Base-by-base conservation (phyloP, 1,140 invertebrate genomes). In the Cardiocondyla obscurior region DNA sequence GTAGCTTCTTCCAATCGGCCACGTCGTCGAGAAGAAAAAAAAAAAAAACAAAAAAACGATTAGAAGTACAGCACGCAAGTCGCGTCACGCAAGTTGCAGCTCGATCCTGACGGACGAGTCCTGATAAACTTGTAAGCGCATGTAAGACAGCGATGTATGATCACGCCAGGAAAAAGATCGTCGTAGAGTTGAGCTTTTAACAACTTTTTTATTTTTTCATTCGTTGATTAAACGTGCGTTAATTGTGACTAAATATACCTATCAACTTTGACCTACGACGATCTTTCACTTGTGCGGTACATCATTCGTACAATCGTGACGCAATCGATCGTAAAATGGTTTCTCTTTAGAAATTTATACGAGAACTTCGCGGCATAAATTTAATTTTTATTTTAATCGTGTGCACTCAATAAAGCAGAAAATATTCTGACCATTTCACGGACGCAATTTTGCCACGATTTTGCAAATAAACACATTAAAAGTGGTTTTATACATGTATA, bases 391-490 rank as follows among this genome's bases (percentile, higher is more conserved):
- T n/a, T n/a, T n/a, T n/a, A n/a, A n/a, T n/a, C n/a, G n/a, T n/a
- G n/a, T n/a, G n/a, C n/a, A n/a, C n/a, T n/a, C n/a, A n/a, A n/a
- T n/a, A n/a, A n/a, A n/a, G n/a, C n/a, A n/a, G n/a, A n/a, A n/a
- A n/a, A n/a, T n/a, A n/a, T n/a, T 16, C 14, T 0, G 8, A 36
- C 22, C 74, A n/a, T 30, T 46, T 16, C 19, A 53, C 64, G 44
- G 44, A 72, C 19, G 16, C 25, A 55, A 33, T 84, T 81, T 46
- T 73, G 60, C 33, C 60, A 83, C 60, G 53, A 58, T 86, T 51
- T 33, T 30, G 44, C 33, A 33, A 55, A 53, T 44, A 16, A 12
- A 30, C 39, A 19, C 36, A 62, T 62, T 16, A 44, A 28, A 69
- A 76, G 62, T 72, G 14, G 33, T 36, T 36, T 83, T 67, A 79